Conservation (phyloP, 1,140 invertebrate genomes). For the Drosophila simulans region DNA sequence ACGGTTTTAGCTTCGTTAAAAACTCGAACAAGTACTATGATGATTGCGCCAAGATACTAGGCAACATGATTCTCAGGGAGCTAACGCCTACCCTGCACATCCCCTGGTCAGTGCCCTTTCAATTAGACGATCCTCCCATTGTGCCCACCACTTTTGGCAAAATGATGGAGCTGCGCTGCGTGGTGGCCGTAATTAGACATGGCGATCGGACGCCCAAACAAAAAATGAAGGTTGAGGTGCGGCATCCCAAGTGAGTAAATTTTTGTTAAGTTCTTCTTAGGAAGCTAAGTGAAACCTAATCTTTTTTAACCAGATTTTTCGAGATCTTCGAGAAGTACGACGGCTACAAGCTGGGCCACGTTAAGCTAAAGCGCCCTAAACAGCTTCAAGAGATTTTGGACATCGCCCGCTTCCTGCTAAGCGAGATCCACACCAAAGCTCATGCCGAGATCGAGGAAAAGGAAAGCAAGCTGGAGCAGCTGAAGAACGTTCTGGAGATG, state of each 20-base stretch:
- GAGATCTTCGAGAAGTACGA: slow-evolving; percentile 99
- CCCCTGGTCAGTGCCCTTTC: slow-evolving; percentile 98
- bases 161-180: slow-evolving; percentile 99
- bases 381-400: slow-evolving; percentile 99
- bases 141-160: slow-evolving; percentile 99
- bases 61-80: slow-evolving; percentile 95
- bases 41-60: slow-evolving; percentile 99
- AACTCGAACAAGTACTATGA: slow-evolving; percentile 99
- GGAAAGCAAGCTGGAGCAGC: slow-evolving; percentile 97
- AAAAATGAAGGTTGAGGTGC: slow-evolving; percentile 99
- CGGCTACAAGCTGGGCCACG: slow-evolving; percentile 96
- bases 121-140: slow-evolving; percentile 98
- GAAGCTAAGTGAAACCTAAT: too few species aligned
- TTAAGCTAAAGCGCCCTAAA: slow-evolving; percentile 98
- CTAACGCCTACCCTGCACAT: slow-evolving; percentile 97
- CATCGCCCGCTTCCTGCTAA: slow-evolving; percentile 94
- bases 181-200: slow-evolving; percentile 99
- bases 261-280: too few species aligned
- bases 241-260: slow-evolving; percentile 94
- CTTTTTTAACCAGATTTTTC: slow-evolving; percentile 91
- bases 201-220: slow-evolving; percentile 99
- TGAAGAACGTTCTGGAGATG: slow-evolving; percentile 99
- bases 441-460: slow-evolving; percentile 98
- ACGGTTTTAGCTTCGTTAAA: slow-evolving; percentile 99
- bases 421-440: slow-evolving; percentile 93